These are phyloP conservation scores for Phoxinus phoxinus DNA, from an alignment of 2,113 vertebrate genomes.

Conservation along the genomic window DNA sequence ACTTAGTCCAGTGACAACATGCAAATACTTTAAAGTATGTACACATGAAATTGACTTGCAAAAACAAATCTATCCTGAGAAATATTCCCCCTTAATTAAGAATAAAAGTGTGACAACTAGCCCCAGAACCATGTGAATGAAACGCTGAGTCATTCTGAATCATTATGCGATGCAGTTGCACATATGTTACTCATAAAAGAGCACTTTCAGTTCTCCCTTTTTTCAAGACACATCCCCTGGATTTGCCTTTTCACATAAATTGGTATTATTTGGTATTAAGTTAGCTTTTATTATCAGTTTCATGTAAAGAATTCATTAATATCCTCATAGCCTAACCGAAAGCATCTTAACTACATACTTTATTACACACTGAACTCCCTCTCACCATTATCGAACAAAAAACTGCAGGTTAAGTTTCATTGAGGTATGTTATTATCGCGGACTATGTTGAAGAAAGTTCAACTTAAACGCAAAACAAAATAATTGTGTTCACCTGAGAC, in stretches of 20 bases:
- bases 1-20: neutral
- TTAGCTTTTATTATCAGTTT: neutral
- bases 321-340: neutral
- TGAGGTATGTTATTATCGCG: neutral
- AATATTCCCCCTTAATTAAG: neutral
- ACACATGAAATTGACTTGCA: neutral
- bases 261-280: neutral
- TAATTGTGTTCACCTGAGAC: neutral
- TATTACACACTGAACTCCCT: neutral
- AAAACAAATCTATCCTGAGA: neutral
- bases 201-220: neutral
- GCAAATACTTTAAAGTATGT: neutral
- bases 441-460: neutral
- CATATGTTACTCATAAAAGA: constrained; percentile 19
- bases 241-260: neutral
- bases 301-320: neutral
- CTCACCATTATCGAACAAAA: neutral
- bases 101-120: neutral
- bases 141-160: constrained; percentile 23
- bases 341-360: neutral
- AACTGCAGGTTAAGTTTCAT: neutral
- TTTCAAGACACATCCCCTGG: neutral
- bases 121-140: neutral
- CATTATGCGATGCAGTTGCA: neutral
- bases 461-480: neutral